Conservation (phyloP, 2,888 invertebrate species). For the Cosmia trapezina region DNA sequence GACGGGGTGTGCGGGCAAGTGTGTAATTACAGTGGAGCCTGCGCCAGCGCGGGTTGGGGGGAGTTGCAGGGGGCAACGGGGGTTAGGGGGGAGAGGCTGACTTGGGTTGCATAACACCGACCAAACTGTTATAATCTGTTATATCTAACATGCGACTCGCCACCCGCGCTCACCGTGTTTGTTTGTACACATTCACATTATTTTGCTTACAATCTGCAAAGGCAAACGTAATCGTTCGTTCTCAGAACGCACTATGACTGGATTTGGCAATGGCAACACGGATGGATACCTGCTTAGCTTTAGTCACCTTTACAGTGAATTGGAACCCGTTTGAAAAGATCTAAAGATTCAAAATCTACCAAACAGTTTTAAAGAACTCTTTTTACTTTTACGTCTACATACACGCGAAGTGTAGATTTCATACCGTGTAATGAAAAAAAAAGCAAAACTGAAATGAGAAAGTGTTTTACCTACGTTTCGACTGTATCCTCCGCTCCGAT, state of each 20-base stretch:
- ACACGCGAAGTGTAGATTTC: slow-evolving; percentile 14
- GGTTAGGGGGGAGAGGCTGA: slow-evolving; percentile 63
- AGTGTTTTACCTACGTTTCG: slow-evolving; percentile 59
- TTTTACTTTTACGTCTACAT: neutral
- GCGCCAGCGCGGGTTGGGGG: slow-evolving; percentile 64
- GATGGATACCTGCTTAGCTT: slow-evolving; percentile 69
- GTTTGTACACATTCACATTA: slow-evolving; percentile 82
- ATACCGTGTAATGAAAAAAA: slow-evolving; percentile 47
- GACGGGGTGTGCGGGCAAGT: slow-evolving; percentile 70
- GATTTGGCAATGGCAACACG: slow-evolving; percentile 76
- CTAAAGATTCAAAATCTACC: slow-evolving; percentile 1
- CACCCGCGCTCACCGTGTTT: slow-evolving; percentile 73
- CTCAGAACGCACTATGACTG: slow-evolving; percentile 71
- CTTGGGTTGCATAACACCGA: slow-evolving; percentile 83
- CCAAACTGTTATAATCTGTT: slow-evolving; percentile 75
- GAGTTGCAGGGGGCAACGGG: slow-evolving; percentile 35
- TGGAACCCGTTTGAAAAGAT: slow-evolving; percentile 4
- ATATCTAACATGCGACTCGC: slow-evolving; percentile 59
- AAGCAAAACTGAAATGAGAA: slow-evolving; percentile 62
- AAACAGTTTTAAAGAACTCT: neutral
- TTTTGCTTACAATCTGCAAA: slow-evolving; percentile 76
- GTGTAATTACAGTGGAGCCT: slow-evolving; percentile 83
- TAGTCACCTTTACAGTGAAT: slow-evolving; percentile 37
- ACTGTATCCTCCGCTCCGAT: slow-evolving; percentile 54
- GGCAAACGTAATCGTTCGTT: slow-evolving; percentile 72